Evolutionary conservation across 2,113 vertebrate species (phyloP), one percentile per base, ranked within the genome.

Genomic region (Sorex fumeus): DNA sequence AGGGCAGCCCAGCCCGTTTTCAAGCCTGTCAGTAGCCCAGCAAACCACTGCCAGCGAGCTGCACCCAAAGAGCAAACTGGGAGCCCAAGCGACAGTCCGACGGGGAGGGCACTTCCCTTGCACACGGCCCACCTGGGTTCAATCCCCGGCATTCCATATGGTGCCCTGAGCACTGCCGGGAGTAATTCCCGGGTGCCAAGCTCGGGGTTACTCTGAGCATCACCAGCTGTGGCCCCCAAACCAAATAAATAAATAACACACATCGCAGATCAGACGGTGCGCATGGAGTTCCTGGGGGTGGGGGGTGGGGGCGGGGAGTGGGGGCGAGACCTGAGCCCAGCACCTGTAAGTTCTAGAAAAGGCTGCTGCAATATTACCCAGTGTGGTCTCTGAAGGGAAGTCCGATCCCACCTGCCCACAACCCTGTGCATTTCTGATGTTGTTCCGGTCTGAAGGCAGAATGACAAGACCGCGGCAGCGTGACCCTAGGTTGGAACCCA

Each of bases 351-450:
- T 53, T 72, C 81, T 78, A 47, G 72, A 70, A 81, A 95, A 89
- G 8, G 19, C 45, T 82, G 70, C 84, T 32, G 60, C 28, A 34
- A 43, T 86, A 30, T n/a, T 86, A 64, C 40, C 77, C 86, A 76
- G 53, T 36, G 6, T 83, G 88, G 92, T 72, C 60, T 88, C 88
- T 83, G 75, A 85, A 90, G 40, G 79, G 32, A 75, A 80, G 75
- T 69, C 9, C 85, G 57, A 53, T 60, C 62, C 86, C 67, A 87
- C 86, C 80, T 66, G 53, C 53, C 36, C 72, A 84, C 80, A 45
- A 25, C 21, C 67, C 71, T 23, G 32, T 83, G 28, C 11, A 88
- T 67, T 91, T 71, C 90, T 85, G 66, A 94, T 40, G 40, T 4
- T 28, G 45, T 50, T 70, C 23, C 4, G 16, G 43, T 45, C 69